Conservation (phyloP, 37 sponge, comb jelly and placozoan species). For the Aphrocallistes beatrix region DNA sequence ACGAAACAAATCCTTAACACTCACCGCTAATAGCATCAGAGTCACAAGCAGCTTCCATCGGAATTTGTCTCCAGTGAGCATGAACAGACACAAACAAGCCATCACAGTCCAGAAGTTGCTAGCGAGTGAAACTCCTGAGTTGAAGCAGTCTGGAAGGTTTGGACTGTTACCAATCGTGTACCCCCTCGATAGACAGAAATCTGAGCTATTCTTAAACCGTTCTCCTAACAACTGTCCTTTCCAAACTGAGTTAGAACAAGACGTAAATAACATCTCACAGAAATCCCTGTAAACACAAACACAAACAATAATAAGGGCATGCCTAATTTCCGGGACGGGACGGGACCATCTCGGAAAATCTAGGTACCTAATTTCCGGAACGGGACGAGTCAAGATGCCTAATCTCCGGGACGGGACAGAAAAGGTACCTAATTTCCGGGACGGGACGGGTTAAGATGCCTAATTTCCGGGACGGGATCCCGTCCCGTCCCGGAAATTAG, state of each 20-base stretch:
- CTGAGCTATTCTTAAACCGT: not conserved
- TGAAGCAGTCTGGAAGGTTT: not conserved
- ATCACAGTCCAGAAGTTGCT: not conserved
- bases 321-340: too few species aligned
- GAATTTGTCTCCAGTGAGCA: not conserved
- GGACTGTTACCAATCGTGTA: not conserved
- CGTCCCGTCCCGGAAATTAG: too few species aligned
- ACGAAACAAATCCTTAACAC: not conserved
- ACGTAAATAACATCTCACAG: not conserved
- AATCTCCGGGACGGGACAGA: too few species aligned
- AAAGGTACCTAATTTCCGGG: too few species aligned
- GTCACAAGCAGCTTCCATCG: not conserved
- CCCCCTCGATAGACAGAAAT: conserved; percentile 2
- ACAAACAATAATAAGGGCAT: too few species aligned
- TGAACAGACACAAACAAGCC: not conserved
- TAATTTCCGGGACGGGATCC: too few species aligned
- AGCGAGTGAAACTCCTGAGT: not conserved
- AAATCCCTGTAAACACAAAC: not conserved
- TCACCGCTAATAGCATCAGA: not conserved
- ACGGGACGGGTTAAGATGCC: too few species aligned
- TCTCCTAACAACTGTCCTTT: not conserved
- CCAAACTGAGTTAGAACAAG: not conserved
- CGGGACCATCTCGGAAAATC: too few species aligned
- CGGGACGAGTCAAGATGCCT: too few species aligned
- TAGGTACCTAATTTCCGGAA: too few species aligned